Percentiles rank a stretch among this genome's conserved stretches.
Evolutionary conservation across 2,888 invertebrate genomes (phyloP).

Genomic region (Ariolimax columbianus): DNA sequence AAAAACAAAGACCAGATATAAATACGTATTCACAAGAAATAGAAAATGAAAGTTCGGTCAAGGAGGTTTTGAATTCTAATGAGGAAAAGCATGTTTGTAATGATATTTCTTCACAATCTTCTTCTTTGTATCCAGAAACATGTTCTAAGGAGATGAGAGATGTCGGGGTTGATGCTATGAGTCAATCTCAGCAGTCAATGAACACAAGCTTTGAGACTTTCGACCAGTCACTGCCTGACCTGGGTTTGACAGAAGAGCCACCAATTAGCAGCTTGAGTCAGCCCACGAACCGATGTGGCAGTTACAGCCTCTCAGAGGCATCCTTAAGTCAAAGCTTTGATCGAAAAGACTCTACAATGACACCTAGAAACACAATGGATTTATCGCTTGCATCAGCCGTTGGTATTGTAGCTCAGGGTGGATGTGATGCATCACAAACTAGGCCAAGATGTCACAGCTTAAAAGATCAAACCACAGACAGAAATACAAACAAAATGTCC

Average conservation of each 20-base stretch:
- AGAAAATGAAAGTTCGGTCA: not conserved
- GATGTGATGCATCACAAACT: slow-evolving; percentile 1
- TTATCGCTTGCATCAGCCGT: not conserved
- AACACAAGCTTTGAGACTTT: slow-evolving; percentile 43
- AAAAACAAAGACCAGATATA: not conserved
- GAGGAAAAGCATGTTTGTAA: not conserved
- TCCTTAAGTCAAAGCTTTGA: not conserved
- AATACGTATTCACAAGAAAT: not conserved
- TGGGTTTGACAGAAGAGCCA: not conserved
- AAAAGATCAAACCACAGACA: not conserved
- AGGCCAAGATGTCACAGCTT: not conserved
- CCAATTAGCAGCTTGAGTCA: not conserved
- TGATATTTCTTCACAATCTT: not conserved
- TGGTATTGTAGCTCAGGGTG: slow-evolving; percentile 28
- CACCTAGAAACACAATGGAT: not conserved
- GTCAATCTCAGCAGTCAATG: slow-evolving; percentile 36
- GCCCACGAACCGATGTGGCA: not conserved
- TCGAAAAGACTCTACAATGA: not conserved
- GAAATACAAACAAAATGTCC: not conserved
- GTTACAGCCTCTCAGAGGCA: slow-evolving; percentile 18
- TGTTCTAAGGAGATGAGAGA: slow-evolving; percentile 35
- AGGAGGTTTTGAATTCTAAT: not conserved
- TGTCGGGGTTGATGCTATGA: slow-evolving; percentile 39
- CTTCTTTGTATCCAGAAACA: not conserved
- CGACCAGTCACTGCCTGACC: not conserved